Base-by-base conservation (phyloP, 1,140 invertebrate species). In the Cydia amplana region DNA sequence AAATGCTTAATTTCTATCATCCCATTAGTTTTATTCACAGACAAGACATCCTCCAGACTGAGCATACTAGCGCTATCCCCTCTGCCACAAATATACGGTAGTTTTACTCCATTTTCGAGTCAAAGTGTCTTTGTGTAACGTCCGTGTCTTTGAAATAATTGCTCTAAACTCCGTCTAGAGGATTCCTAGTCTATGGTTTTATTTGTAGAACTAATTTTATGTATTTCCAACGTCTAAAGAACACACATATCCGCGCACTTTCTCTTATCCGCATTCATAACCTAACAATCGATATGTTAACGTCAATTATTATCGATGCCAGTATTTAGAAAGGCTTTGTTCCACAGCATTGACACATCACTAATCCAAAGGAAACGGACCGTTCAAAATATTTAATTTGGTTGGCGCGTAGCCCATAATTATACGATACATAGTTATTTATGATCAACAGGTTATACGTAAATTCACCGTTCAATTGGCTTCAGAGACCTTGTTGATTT, bases 361-460 rank as follows among this genome's bases (percentile, higher is more conserved):
- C 83, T 85, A 83, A 73, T 72, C 76, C 49, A 72, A 73, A 80
- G 80, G 79, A 83, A 83, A 83, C 80, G 78, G 81, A 67, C 78
- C 80, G 79, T 82, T 82, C 78, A 85, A 84, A 84, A 83, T 83
- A 85, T 85, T 85, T 85, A 85, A 85, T 85, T 82, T 85, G 81
- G 83, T 72, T 79, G 76, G 77, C 79, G 79, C 79, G 77, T 79
- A 82, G 79, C 82, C 83, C 77, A 73, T 83, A 83, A 85, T 85
- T 84, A 84, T 74, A 75, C 67, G 73, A 74, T 78, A 79, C 74
- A 78, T 79, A 80, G 78, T 78, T 79, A 81, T 83, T 78, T 79
- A 80, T 67, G 77, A 80, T 79, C 73, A 76, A 79, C 75, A 73
- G 46, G 46, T 76, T 79, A 77, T 79, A 72, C 75, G 77, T 83